phyloP scores from a whole-genome alignment of 2,888 invertebrate species.

The Euplexia lucipara region DNA sequence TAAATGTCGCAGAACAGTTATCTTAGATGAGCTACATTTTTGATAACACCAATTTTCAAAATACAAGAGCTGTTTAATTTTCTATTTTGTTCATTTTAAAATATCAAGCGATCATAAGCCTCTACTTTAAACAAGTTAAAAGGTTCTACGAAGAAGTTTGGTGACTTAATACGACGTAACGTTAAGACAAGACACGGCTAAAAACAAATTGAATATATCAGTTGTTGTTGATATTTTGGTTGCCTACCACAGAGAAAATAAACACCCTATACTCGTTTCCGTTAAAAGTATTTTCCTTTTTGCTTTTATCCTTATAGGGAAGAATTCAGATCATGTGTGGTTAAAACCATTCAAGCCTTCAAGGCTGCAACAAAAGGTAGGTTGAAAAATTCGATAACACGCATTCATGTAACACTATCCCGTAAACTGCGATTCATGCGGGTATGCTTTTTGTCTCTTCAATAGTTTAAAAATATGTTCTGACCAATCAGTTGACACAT shows the following conservation, averaged over 20 bases:
- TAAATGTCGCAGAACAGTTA: too few relatives aligned
- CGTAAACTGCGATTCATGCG: slow-evolving; percentile 3
- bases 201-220: slow-evolving; percentile 37
- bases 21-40: too few relatives aligned
- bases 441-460: too few relatives aligned
- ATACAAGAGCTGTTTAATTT: neutral
- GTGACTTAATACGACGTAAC: slow-evolving; percentile 15
- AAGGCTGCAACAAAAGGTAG: slow-evolving; percentile 22
- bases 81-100: slow-evolving; percentile 21
- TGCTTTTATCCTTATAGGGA: slow-evolving; percentile 30
- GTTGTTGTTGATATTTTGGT: slow-evolving; percentile 21
- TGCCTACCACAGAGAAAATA: slow-evolving; percentile 1
- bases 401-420: slow-evolving; percentile 2
- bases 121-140: slow-evolving; percentile 33
- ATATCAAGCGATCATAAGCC: slow-evolving; percentile 21
- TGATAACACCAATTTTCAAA: neutral
- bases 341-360: slow-evolving; percentile 28
- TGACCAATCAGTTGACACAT: too few relatives aligned
- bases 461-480: too few relatives aligned
- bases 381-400: slow-evolving; percentile 16
- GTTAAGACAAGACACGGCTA: slow-evolving; percentile 7
- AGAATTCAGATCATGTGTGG: slow-evolving; percentile 31
- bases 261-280: neutral
- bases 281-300: slow-evolving; percentile 27
- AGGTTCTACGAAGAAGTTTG: slow-evolving; percentile 16